These are phyloP conservation scores for Tenthredo mesomela DNA, from an alignment of 2,888 invertebrate species.

Conservation along the genomic window DNA sequence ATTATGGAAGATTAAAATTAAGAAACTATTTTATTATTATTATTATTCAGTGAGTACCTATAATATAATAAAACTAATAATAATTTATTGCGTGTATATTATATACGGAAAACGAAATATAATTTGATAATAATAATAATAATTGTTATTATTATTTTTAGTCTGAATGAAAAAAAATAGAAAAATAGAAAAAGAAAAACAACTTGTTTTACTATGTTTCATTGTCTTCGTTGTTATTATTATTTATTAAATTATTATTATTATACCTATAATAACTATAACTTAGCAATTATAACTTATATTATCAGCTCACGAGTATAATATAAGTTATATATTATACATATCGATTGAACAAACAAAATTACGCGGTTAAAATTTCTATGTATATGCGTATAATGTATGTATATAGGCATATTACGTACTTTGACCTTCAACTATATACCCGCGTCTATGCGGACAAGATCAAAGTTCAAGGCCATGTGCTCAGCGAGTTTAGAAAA, in stretches of 20 bases:
- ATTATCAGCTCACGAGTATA: not conserved
- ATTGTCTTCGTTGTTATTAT: not conserved
- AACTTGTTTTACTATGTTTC: not conserved
- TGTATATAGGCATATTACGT: not conserved
- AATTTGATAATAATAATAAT: not conserved
- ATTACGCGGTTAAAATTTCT: not conserved
- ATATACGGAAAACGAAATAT: not conserved
- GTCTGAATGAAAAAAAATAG: not conserved
- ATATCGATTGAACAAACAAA: constrained; percentile 43
- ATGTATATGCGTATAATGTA: not conserved
- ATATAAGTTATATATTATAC: constrained; percentile 1
- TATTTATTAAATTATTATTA: too few relatives aligned
- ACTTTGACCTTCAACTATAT: constrained; percentile 48
- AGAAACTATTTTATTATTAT: constrained; percentile 18
- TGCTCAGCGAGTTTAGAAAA: not conserved
- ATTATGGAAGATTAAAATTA: too few relatives aligned
- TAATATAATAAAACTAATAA: not conserved
- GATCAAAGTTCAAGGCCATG: constrained; percentile 55
- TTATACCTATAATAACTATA: too few relatives aligned
- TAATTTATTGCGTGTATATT: too few relatives aligned
- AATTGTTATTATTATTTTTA: not conserved
- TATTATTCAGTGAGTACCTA: not conserved
- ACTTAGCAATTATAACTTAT: too few relatives aligned
- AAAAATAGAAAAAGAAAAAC: too few relatives aligned
- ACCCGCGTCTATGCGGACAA: constrained; percentile 45